Percentiles rank a stretch among this genome's conserved stretches.
Evolutionary conservation across 2,888 invertebrate species (phyloP).

Genomic region (Daptonema setosum): DNA sequence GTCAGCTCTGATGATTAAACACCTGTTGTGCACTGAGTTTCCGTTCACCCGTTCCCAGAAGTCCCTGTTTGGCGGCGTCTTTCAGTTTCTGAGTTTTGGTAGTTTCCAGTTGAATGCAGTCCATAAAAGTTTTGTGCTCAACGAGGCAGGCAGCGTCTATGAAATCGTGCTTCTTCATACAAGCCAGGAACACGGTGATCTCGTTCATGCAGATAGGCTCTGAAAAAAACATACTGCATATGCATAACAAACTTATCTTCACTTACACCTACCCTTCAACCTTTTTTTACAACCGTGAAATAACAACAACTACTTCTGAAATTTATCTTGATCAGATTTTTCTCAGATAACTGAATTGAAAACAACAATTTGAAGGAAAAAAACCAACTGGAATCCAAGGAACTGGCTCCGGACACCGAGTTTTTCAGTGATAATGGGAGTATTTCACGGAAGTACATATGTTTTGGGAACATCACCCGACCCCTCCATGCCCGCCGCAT

Average conservation of each 20-base stretch:
- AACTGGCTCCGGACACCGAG: background rate
- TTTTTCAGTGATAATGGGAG: background rate
- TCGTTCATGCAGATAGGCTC: background rate
- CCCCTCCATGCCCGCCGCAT: no score
- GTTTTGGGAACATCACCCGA: background rate
- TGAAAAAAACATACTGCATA: background rate
- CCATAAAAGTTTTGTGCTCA: background rate
- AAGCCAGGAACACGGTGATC: background rate
- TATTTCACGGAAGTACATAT: background rate
- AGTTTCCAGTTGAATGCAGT: background rate
- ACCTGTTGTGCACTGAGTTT: background rate
- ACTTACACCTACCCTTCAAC: no score
- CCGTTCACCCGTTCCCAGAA: background rate
- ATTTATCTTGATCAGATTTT: no score
- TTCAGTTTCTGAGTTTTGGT: background rate
- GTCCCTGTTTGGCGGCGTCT: background rate
- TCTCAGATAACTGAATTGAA: background rate
- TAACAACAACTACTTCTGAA: no score
- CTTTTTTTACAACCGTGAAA: background rate
- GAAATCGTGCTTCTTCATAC: background rate
- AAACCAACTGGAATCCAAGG: background rate
- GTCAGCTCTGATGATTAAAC: no score
- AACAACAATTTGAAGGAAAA: background rate
- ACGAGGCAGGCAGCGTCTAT: background rate
- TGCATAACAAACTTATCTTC: background rate